These are phyloP conservation scores for Hemaris fuciformis DNA, from an alignment of 2,888 invertebrate genomes.

Conservation along the genomic window DNA sequence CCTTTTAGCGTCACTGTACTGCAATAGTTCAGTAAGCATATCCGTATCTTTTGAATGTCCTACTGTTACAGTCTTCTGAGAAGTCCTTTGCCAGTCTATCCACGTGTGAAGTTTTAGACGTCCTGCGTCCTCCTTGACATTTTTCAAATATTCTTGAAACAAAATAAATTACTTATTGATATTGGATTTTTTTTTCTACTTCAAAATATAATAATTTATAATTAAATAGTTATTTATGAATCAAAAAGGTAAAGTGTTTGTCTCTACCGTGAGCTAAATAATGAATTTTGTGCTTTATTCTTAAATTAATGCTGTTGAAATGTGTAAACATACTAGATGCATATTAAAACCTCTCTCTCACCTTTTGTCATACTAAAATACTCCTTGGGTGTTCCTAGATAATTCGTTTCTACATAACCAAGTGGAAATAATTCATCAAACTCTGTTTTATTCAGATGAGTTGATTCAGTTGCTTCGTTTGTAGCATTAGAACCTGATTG, in stretches of 20 bases:
- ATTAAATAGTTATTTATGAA: too few species aligned
- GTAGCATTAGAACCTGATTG: slow-evolving; percentile 36
- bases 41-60: slow-evolving; percentile 71
- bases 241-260: too few species aligned
- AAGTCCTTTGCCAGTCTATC: slow-evolving; percentile 72
- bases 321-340: too few species aligned
- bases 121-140: slow-evolving; percentile 22
- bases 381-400: slow-evolving; percentile 40
- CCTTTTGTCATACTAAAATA: slow-evolving; percentile 56
- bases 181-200: slow-evolving; percentile 12
- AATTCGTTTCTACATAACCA: slow-evolving; percentile 37
- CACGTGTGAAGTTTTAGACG: slow-evolving; percentile 54
- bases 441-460: slow-evolving; percentile 41
- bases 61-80: slow-evolving; percentile 67
- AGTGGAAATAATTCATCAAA: slow-evolving; percentile 51
- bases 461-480: slow-evolving; percentile 20
- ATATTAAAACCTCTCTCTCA: too few species aligned
- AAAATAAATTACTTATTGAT: background rate
- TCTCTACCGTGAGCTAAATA: too few species aligned
- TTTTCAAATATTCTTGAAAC: slow-evolving; percentile 14
- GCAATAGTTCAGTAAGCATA: slow-evolving; percentile 67
- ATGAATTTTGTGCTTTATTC: too few species aligned
- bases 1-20: slow-evolving; percentile 73
- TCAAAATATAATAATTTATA: too few species aligned
- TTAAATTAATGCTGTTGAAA: too few species aligned